Evolutionary conservation across 2,113 vertebrate genomes (phyloP), one percentile per base, ranked within the genome.

Genomic region (Nesospiza acunhae): DNA sequence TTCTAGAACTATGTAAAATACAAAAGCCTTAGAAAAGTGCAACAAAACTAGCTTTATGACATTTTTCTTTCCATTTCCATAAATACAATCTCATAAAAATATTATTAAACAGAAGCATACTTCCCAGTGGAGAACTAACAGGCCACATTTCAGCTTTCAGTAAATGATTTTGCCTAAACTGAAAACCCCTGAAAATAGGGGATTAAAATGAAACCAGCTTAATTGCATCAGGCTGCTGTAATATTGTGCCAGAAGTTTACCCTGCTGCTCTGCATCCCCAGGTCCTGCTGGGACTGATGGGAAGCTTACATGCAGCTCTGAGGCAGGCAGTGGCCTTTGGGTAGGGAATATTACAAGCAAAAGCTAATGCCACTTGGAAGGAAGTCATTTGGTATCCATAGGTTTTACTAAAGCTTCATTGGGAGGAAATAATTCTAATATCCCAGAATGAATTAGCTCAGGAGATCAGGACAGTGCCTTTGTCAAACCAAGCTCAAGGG

Each of bases 71-170:
- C 79, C 19, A 35, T 80, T 95, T 94, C 42, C 76, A 96, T 94
- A 96, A 96, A 96, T 96, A 97, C 91, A 88, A 90, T 90, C 93
- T 87, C 94, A 88, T 83, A 94, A 96, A 96, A 96, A 94, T 74
- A 96, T 85, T 95, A 91, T 89, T 95, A 88, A 96, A 96, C 93
- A 92, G 92, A 97, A 93, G 85, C 72, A 78, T 60, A 81, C 72
- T 86, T 95, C 87, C 92, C 68, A 80, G 64, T 26, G 87, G 88
- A 94, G 90, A 93, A 70, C 52, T 80, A 80, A 81, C 2, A 17
- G 81, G 87, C 85, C 89, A 88, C 53, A 13, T 77, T 58, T 95
- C 56, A 90, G 79, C 85, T 93, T 12, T 42, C 27, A 73, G 52
- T 60, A 78, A 94, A 42, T 72, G 74, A 86, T 56, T 90, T 49